Evolutionary conservation across 2,888 invertebrate species (phyloP).

Genomic region (Chrysina gloriosa): DNA sequence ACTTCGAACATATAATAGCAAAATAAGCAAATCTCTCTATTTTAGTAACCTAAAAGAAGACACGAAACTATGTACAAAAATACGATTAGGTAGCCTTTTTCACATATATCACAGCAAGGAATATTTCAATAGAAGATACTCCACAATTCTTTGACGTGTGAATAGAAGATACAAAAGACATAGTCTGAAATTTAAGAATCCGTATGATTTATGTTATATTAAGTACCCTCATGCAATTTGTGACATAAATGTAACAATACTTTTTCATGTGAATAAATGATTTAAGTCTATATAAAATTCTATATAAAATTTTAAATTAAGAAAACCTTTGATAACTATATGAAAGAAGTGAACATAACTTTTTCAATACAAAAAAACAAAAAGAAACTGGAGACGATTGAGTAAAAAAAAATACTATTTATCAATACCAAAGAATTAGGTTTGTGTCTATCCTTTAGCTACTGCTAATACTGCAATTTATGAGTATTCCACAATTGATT

Average conservation of each 20-base stretch:
- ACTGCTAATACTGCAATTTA: too few relatives aligned
- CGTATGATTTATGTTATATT: conserved; percentile 13
- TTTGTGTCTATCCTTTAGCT: too few relatives aligned
- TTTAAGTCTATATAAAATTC: background rate
- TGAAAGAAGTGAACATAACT: too few relatives aligned
- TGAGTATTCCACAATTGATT: too few relatives aligned
- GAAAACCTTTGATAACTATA: too few relatives aligned
- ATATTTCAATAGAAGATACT: conserved; percentile 80
- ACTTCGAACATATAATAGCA: conserved; percentile 73
- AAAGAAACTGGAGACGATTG: too few relatives aligned
- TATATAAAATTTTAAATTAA: too few relatives aligned
- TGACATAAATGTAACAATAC: conserved; percentile 9
- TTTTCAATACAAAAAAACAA: too few relatives aligned
- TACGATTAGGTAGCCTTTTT: conserved; percentile 76
- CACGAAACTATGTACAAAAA: conserved; percentile 69
- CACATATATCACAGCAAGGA: conserved; percentile 81
- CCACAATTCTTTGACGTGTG: conserved; percentile 56
- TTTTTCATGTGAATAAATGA: conserved; percentile 9
- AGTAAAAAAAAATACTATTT: too few relatives aligned
- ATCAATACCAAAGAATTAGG: too few relatives aligned
- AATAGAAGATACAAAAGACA: background rate
- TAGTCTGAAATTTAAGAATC: background rate
- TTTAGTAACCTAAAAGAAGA: conserved; percentile 57
- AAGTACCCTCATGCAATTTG: background rate
- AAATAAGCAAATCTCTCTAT: conserved; percentile 60